phyloP scores from a whole-genome alignment of 2,113 vertebrate genomes.

The Eolophus roseicapilla region DNA sequence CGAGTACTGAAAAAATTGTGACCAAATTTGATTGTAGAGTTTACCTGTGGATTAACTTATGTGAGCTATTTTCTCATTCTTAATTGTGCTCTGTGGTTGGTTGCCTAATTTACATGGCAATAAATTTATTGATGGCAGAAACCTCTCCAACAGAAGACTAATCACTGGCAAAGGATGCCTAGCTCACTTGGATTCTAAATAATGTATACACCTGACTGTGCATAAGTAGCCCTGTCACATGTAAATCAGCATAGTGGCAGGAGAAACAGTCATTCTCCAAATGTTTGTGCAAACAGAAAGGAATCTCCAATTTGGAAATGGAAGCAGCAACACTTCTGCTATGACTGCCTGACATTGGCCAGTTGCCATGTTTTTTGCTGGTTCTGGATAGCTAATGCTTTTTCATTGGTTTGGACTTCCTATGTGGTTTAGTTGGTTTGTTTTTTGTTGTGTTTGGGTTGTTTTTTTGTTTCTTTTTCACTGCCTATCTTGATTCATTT shows the following conservation, averaged over 20 bases:
- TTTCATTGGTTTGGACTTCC: background rate
- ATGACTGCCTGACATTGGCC: background rate
- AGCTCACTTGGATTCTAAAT: background rate
- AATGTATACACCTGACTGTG: background rate
- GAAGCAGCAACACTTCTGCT: background rate
- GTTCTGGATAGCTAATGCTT: background rate
- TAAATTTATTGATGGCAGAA: background rate
- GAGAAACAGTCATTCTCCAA: background rate
- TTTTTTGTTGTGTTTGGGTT: background rate
- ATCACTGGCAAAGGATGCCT: background rate
- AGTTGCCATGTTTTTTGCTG: background rate
- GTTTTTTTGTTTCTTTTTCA: background rate
- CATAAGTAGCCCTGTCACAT: background rate
- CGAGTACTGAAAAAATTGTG: background rate
- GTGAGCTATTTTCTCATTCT: background rate
- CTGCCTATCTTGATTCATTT: background rate
- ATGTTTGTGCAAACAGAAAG: background rate
- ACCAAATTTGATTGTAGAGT: background rate
- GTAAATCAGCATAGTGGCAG: background rate
- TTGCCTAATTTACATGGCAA: conserved; percentile 7
- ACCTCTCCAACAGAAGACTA: background rate
- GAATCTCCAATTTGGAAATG: background rate
- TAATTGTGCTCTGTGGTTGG: background rate
- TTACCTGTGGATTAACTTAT: background rate
- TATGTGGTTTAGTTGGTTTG: background rate